Conservation (phyloP, 2,113 vertebrate genomes). For the Anser brachyrhynchus region DNA sequence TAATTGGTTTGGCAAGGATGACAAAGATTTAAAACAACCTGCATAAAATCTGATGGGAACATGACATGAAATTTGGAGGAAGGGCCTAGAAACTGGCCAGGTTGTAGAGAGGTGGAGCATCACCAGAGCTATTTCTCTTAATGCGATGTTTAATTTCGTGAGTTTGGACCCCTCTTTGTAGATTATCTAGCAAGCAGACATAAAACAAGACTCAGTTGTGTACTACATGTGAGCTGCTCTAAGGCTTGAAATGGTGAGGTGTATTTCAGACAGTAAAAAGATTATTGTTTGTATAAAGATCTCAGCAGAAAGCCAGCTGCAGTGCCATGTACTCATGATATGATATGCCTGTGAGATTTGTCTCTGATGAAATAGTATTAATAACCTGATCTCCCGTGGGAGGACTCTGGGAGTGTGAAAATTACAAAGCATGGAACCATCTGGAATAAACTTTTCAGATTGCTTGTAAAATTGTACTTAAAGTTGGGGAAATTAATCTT, state of each 20-base stretch:
- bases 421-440: rapidly evolving
- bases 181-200: background rate
- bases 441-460: background rate
- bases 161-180: background rate
- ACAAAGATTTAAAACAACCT: background rate
- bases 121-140: background rate
- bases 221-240: background rate
- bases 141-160: background rate
- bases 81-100: background rate
- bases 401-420: background rate
- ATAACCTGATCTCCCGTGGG: background rate
- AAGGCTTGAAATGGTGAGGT: background rate
- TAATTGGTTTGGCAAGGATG: background rate
- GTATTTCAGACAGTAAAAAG: background rate
- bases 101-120: background rate
- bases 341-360: background rate
- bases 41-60: background rate
- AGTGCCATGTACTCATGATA: background rate
- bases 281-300: background rate
- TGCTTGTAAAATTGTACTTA: background rate
- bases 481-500: background rate
- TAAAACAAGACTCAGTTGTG: background rate
- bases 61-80: background rate
- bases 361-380: background rate
- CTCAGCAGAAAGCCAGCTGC: background rate